A percentile compares a stretch with the other conserved stretches of the same genome.
Evolutionary conservation across 2,113 vertebrate genomes (phyloP).

Genomic region (Phoenicopterus ruber): DNA sequence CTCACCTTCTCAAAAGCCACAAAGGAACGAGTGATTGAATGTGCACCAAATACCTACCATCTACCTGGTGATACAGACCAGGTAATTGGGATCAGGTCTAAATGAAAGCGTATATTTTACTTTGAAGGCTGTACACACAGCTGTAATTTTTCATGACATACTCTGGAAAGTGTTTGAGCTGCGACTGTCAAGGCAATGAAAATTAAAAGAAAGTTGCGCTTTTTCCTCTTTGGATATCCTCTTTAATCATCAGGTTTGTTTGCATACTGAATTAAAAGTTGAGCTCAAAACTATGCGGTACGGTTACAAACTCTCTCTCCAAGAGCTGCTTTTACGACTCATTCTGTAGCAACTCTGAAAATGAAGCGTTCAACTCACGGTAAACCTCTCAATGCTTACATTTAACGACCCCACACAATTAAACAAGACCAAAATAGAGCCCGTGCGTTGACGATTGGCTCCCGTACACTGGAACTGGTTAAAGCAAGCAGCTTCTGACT

Average conservation of each 20-base stretch:
- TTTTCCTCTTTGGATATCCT: neutral
- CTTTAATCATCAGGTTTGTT: slow-evolving; percentile 37
- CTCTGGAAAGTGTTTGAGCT: slow-evolving; percentile 23
- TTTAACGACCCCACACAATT: neutral
- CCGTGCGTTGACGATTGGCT: neutral
- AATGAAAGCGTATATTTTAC: neutral
- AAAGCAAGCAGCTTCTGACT: neutral
- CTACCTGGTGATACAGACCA: neutral
- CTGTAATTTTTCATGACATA: neutral
- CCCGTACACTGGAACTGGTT: neutral
- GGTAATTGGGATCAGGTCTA: neutral
- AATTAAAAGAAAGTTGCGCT: neutral
- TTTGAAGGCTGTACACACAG: neutral
- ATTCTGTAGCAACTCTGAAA: neutral
- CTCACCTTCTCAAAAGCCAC: neutral
- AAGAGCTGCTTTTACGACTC: neutral
- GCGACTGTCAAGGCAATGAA: slow-evolving; percentile 20
- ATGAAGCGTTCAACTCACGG: neutral
- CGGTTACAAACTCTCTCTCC: neutral
- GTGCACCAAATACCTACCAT: neutral
- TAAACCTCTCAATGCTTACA: neutral
- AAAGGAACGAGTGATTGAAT: neutral
- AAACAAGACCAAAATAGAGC: neutral
- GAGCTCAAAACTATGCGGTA: neutral
- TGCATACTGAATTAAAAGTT: neutral